phyloP scores from a whole-genome alignment of 2,113 vertebrate genomes.

The Sylvia atricapilla region DNA sequence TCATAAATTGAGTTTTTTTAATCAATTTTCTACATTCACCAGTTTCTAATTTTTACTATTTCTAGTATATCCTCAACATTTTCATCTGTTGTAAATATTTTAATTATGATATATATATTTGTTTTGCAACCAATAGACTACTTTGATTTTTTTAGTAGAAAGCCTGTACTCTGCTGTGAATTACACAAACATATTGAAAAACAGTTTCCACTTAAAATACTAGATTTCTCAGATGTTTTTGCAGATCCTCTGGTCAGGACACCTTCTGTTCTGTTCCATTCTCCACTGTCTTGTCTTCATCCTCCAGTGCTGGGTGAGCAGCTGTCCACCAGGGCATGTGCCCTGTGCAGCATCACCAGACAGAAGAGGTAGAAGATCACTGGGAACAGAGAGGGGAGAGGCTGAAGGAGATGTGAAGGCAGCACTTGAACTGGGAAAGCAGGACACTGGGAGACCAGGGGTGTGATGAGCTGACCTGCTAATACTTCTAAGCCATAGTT shows the following conservation, averaged over 20 bases:
- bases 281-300: not conserved
- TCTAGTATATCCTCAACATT: not conserved
- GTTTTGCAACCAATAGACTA: rapidly evolving
- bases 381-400: not conserved
- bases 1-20: not conserved
- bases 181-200: not conserved
- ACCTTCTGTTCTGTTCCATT: not conserved
- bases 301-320: not conserved
- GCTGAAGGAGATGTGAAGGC: not conserved
- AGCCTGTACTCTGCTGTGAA: not conserved
- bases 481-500: not conserved
- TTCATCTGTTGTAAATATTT: not conserved
- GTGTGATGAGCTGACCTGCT: not conserved
- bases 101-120: not conserved
- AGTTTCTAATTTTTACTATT: not conserved
- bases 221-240: not conserved
- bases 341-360: not conserved
- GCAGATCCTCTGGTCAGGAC: not conserved
- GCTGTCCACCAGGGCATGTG: not conserved
- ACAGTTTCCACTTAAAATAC: not conserved
- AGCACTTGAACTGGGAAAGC: not conserved
- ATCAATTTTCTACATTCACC: not conserved
- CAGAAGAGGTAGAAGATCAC: not conserved
- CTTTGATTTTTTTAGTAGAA: not conserved
- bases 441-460: not conserved